Conservation (phyloP, 2,113 vertebrate genomes). For the Meleagris gallopavo region DNA sequence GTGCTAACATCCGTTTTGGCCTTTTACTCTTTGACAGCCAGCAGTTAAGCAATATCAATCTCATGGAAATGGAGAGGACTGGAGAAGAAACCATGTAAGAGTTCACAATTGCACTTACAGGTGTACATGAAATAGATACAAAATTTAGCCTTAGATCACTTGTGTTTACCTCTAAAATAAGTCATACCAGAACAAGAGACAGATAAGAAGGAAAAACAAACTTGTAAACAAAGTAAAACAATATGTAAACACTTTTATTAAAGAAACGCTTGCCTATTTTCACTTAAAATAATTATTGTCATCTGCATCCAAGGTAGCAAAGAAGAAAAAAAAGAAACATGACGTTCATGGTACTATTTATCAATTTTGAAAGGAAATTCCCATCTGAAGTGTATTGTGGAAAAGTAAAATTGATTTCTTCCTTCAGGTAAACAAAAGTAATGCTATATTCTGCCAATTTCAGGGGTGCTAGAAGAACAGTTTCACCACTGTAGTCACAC, state of each 20-base stretch:
- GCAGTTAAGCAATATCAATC: not conserved
- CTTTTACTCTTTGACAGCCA: not conserved
- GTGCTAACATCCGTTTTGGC: not conserved
- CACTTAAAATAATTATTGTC: not conserved
- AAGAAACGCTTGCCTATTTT: not conserved
- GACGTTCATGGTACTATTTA: not conserved
- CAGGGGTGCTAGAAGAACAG: not conserved
- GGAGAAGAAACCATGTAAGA: not conserved
- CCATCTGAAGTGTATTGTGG: not conserved
- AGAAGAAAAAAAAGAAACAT: not conserved
- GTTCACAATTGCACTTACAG: not conserved
- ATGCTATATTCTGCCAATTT: conserved; percentile 1
- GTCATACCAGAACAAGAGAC: not conserved
- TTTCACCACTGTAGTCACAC: not conserved
- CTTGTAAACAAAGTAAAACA: not conserved
- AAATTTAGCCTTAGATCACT: not conserved
- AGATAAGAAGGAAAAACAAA: not conserved
- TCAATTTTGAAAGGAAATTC: not conserved
- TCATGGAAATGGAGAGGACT: not conserved
- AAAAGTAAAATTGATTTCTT: conserved; percentile 27
- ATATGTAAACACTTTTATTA: not conserved
- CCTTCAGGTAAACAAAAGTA: conserved; percentile 23
- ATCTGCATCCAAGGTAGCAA: not conserved
- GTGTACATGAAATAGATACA: not conserved
- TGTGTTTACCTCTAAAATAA: not conserved